phyloP scores from a whole-genome alignment of 2,797 vertebrate species.

The Rhinoraja longicauda region DNA sequence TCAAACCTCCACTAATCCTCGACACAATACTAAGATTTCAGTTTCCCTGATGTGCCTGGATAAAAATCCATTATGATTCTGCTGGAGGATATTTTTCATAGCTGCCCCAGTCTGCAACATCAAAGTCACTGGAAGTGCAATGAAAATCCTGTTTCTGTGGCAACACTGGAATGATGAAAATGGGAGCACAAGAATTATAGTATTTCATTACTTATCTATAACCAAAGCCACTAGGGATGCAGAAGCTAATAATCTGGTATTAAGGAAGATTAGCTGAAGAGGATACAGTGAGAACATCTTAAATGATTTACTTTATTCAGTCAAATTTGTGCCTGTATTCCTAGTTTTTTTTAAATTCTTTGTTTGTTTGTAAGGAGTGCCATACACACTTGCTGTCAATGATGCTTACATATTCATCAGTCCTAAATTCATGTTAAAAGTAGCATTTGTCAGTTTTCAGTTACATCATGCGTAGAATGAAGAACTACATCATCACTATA shows the following conservation, averaged over 20 bases:
- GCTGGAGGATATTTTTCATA: not conserved
- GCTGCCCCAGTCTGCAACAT: not conserved
- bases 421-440: not conserved
- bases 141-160: not conserved
- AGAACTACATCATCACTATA: not conserved
- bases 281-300: not conserved
- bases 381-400: not conserved
- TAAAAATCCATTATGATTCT: not conserved
- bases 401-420: not conserved
- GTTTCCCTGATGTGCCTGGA: not conserved
- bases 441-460: not conserved
- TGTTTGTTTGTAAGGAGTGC: not conserved
- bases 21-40: not conserved
- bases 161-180: not conserved
- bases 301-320: not conserved
- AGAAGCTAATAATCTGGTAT: not conserved
- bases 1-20: too few relatives aligned
- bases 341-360: not conserved
- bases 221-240: not conserved
- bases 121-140: not conserved
- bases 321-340: not conserved
- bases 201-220: not conserved
- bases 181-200: not conserved
- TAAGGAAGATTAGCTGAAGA: not conserved
- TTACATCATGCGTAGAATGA: not conserved